A percentile compares a stretch with the other conserved stretches of the same genome.
Conservation (phyloP, 2,113 vertebrate genomes). For the Gymnogyps californianus region DNA sequence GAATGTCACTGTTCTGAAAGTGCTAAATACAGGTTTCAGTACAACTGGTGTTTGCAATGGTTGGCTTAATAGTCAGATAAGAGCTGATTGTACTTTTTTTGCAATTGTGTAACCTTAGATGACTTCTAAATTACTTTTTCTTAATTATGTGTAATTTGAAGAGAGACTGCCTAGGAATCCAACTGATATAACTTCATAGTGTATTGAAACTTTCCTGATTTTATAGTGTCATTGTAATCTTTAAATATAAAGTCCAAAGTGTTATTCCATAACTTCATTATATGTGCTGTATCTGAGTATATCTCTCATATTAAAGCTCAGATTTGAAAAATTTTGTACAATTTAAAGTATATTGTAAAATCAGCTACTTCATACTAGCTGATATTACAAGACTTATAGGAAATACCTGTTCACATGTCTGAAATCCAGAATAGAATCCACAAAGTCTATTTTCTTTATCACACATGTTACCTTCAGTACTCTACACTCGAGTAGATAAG, state of each 20-base stretch:
- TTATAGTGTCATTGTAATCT: neutral
- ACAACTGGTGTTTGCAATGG: neutral
- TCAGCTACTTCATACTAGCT: slow-evolving; percentile 57
- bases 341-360: slow-evolving; percentile 58
- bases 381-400: slow-evolving; percentile 1
- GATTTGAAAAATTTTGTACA: neutral
- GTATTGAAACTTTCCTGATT: neutral
- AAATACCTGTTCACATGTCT: slow-evolving; percentile 36
- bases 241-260: neutral
- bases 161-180: neutral
- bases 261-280: neutral
- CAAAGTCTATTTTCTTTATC: slow-evolving; percentile 56
- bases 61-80: neutral
- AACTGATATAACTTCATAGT: neutral
- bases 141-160: neutral
- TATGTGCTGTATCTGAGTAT: neutral
- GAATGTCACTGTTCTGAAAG: neutral
- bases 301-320: neutral
- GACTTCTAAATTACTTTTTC: slow-evolving; percentile 9
- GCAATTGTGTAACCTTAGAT: neutral
- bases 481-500: slow-evolving; percentile 72
- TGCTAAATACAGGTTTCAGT: neutral
- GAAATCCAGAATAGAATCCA: slow-evolving; percentile 57
- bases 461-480: slow-evolving; percentile 77
- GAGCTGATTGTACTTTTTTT: neutral